Percentiles rank a stretch among this genome's conserved stretches.
Conservation (phyloP, 2,113 vertebrate species). For the Chionodraco myersi region DNA sequence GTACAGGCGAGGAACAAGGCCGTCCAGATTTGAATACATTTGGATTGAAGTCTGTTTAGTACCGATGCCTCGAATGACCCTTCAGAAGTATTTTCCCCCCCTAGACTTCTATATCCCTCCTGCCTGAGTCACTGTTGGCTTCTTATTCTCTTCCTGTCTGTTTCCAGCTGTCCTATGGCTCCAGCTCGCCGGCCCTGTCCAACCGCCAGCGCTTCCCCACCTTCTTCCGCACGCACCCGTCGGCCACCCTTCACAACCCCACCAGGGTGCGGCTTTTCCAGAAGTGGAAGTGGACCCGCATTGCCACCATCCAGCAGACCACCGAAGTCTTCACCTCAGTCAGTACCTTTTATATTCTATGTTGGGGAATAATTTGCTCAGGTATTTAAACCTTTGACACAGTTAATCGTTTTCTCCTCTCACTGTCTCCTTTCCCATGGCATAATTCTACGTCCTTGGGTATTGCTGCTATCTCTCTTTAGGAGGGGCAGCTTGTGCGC, state of each 20-base stretch:
- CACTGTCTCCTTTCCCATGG: too few species aligned
- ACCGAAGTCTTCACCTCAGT: conserved; percentile 97
- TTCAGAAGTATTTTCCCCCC: conserved; percentile 27
- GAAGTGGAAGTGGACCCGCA: conserved; percentile 97
- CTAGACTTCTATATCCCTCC: neutral
- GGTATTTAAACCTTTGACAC: too few species aligned
- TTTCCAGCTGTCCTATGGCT: conserved; percentile 92
- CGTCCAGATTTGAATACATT: conserved; percentile 45
- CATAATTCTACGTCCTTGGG: too few species aligned
- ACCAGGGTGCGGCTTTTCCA: conserved; percentile 94
- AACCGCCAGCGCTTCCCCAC: conserved; percentile 95
- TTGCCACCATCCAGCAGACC: conserved; percentile 97
- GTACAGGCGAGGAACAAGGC: conserved; percentile 41
- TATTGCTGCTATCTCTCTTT: too few species aligned
- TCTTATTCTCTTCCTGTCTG: neutral
- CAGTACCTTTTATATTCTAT: conserved; percentile 58
- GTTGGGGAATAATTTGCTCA: too few species aligned
- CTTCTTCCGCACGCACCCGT: conserved; percentile 95
- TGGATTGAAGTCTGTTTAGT: conserved; percentile 61
- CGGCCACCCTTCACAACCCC: conserved; percentile 95
- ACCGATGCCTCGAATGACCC: conserved; percentile 34
- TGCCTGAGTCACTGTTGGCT: neutral
- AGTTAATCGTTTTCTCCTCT: too few species aligned
- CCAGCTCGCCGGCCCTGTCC: conserved; percentile 94
- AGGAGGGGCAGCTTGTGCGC: too few species aligned